phyloP scores from a whole-genome alignment of 2,888 invertebrate genomes.

The Drosophila basisetae region DNA sequence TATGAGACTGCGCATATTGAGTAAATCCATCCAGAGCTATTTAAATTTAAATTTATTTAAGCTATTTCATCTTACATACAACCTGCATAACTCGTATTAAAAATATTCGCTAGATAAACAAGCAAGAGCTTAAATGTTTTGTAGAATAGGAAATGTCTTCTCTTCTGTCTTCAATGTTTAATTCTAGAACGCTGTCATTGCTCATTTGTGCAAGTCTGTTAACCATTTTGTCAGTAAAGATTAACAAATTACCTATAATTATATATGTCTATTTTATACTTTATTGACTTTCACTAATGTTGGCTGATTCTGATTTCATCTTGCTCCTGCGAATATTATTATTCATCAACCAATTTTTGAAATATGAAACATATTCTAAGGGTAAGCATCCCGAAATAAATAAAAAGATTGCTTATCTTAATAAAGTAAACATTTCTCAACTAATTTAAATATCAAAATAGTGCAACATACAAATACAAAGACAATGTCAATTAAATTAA shows the following conservation, averaged over 20 bases:
- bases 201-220: neutral
- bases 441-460: neutral
- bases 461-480: neutral
- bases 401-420: neutral
- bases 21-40: neutral
- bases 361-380: neutral
- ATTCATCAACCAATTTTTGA: neutral
- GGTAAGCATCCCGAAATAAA: neutral
- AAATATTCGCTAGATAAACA: neutral
- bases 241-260: neutral
- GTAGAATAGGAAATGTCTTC: neutral
- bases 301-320: neutral
- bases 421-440: neutral
- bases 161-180: neutral
- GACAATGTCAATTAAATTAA: conserved; percentile 54
- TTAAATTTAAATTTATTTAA: neutral
- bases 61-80: too few relatives aligned
- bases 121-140: neutral
- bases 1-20: neutral
- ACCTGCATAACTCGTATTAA: neutral
- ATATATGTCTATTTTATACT: neutral
- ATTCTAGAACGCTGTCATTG: neutral
- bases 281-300: neutral
- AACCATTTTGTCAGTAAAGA: accelerated
- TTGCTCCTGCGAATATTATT: neutral